Percentiles rank a stretch among this genome's conserved stretches.
Evolutionary conservation across 2,888 invertebrate species (phyloP).

Genomic region (Himalopsyche japonica): DNA sequence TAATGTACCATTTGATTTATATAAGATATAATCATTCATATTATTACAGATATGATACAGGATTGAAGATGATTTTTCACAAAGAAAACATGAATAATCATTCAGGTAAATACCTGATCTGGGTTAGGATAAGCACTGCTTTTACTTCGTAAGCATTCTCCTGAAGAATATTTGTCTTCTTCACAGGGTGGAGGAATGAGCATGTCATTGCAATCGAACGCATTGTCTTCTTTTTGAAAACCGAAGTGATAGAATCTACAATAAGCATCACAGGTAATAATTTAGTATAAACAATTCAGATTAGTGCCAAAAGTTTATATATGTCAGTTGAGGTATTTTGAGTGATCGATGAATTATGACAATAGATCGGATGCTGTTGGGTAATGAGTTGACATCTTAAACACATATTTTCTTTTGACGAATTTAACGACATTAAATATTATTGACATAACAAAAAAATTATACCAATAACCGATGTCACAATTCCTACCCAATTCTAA

Average conservation of each 20-base stretch:
- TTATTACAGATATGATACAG: not conserved
- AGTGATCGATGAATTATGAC: too few species aligned
- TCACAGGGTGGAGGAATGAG: conserved; percentile 43
- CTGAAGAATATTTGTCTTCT: conserved; percentile 52
- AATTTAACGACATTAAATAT: too few species aligned
- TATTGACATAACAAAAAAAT: too few species aligned
- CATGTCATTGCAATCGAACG: conserved; percentile 40
- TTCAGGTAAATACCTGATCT: conserved; percentile 22
- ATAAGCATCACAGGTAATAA: not conserved
- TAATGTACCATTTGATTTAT: too few species aligned
- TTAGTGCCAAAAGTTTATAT: too few species aligned
- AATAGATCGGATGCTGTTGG: too few species aligned
- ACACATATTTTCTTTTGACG: too few species aligned
- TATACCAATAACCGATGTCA: too few species aligned
- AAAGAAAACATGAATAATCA: not conserved
- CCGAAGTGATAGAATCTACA: conserved; percentile 71
- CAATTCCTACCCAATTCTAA: too few species aligned
- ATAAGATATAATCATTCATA: too few species aligned
- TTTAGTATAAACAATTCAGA: not conserved
- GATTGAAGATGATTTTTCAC: not conserved
- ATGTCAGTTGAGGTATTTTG: too few species aligned
- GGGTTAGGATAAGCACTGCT: conserved; percentile 32
- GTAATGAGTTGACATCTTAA: too few species aligned
- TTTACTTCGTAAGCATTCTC: conserved; percentile 42
- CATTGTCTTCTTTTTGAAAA: conserved; percentile 62